Base-by-base conservation (phyloP, 2,797 vertebrate genomes). In the Rhincodon typus region DNA sequence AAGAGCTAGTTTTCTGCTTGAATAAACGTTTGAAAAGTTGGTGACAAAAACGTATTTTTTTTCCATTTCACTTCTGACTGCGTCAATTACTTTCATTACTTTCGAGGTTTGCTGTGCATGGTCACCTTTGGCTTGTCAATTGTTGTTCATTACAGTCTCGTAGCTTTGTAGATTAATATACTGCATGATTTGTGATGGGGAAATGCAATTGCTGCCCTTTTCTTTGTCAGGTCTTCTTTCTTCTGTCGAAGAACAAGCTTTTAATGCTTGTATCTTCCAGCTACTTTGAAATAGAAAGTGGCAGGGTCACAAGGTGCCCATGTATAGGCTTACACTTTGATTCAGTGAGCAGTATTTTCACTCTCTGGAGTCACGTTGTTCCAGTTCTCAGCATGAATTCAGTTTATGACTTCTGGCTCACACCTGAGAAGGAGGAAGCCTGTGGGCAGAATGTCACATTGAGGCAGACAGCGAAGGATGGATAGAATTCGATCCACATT, bases 151-250 rank as follows among this genome's bases (percentile, higher is more conserved):
- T 95, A 96, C 96, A 96, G 96, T 96, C 96, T 50, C 95, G n/a
- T 96, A 96, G 96, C 96, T 30, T 96, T 72, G 96, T 96, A 97
- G 97, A 97, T 97, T 96, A 96, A 96, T 96, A 96, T 90, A 96
- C 96, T 96, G 42, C 96, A 96, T 96, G 97, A 96, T 96, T 96
- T 97, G 96, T 97, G 97, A 97, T 96, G 96, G 97, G 97, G 96
- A 96, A 96, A 96, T 96, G 97, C 84, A 82, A 74, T 95, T 82
- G 74, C 97, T 97, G 97, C 96, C 96, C 96, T 97, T 96, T 96
- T 97, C 96, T 96, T 84, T 97, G 97, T 97, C 97, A 97, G 96
- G 96, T 96, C 97, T 97, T 97, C 97, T 97, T 97, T 97, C 97
- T 82, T 70, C 19, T 96, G 96, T 87, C 96, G 96, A 96, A 96